These are phyloP conservation scores for Archocentrus centrarchus DNA, from an alignment of 2,113 vertebrate genomes.

Conservation along the genomic window DNA sequence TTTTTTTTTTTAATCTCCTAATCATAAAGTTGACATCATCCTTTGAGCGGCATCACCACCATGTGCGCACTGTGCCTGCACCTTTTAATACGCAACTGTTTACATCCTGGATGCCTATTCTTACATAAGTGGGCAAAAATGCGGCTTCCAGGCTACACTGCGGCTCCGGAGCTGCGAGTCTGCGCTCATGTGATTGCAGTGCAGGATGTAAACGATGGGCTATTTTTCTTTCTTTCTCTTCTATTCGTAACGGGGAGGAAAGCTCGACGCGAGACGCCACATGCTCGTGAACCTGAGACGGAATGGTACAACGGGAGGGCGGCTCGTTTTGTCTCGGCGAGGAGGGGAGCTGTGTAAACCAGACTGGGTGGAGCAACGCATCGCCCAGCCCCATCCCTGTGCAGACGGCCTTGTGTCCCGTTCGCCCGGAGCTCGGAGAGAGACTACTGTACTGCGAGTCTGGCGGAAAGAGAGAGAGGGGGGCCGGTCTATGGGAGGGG, in stretches of 20 bases:
- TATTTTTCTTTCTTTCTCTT: conserved; percentile 26
- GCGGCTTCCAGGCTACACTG: conserved; percentile 34
- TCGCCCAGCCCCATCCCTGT: conserved; percentile 69
- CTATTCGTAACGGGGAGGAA: conserved; percentile 15
- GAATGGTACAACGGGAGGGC: conserved; percentile 70
- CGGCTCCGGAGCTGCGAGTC: conserved; percentile 11
- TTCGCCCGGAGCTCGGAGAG: conserved; percentile 64
- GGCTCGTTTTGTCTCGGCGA: conserved; percentile 75
- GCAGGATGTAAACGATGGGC: not conserved
- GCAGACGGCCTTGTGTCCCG: conserved; percentile 80
- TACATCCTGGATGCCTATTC: conserved; percentile 52
- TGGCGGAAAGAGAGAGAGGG: conserved; percentile 68
- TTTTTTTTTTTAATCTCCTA: not conserved
- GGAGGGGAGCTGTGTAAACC: conserved; percentile 76
- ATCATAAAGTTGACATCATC: conserved; percentile 65
- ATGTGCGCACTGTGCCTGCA: conserved; percentile 57
- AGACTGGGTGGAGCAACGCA: conserved; percentile 81
- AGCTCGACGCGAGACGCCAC: conserved; percentile 44
- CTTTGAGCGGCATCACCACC: conserved; percentile 27
- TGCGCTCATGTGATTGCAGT: conserved; percentile 1
- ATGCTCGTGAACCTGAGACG: conserved; percentile 70
- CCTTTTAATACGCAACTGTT: conserved; percentile 61
- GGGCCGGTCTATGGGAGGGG: conserved; percentile 81
- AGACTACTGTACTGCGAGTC: conserved; percentile 63
- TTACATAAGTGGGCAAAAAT: conserved; percentile 63